A percentile compares a stretch with the other conserved stretches of the same genome.
phyloP scores from a whole-genome alignment of 1,140 invertebrate genomes.

The Drosophila gunungcola region DNA sequence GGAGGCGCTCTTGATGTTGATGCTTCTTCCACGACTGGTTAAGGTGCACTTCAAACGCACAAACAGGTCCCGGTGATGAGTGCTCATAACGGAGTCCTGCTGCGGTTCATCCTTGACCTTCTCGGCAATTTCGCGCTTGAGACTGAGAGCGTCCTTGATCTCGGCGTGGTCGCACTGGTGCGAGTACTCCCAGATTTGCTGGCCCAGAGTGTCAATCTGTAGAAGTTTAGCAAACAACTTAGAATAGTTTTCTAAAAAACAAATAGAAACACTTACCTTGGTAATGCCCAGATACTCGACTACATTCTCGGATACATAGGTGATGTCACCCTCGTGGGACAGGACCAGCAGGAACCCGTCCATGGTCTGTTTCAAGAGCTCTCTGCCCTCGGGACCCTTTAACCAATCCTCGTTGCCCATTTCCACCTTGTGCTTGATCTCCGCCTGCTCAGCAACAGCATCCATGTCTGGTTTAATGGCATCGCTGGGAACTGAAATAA shows the following conservation, averaged over 20 bases:
- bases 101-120: slow-evolving; percentile 86
- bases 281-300: slow-evolving; percentile 94
- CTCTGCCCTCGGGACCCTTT: slow-evolving; percentile 57
- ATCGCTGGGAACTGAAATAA: slow-evolving; percentile 56
- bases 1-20: slow-evolving; percentile 96
- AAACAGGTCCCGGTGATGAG: slow-evolving; percentile 88
- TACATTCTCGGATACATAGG: slow-evolving; percentile 96
- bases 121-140: slow-evolving; percentile 63
- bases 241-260: neutral
- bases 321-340: slow-evolving; percentile 94
- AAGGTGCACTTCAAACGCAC: slow-evolving; percentile 96
- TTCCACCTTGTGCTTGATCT: slow-evolving; percentile 63
- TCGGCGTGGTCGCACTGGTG: slow-evolving; percentile 98
- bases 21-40: slow-evolving; percentile 94
- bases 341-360: slow-evolving; percentile 95
- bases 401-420: slow-evolving; percentile 60
- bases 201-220: slow-evolving; percentile 97
- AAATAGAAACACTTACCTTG: slow-evolving; percentile 88
- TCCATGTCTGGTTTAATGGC: slow-evolving; percentile 42
- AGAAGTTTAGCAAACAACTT: slow-evolving; percentile 26
- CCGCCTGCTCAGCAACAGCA: slow-evolving; percentile 2
- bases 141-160: slow-evolving; percentile 90
- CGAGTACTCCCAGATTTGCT: slow-evolving; percentile 96
- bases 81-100: slow-evolving; percentile 74
- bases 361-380: slow-evolving; percentile 87